These are phyloP conservation scores for Heliconius hermathena DNA, from an alignment of 1,140 invertebrate genomes.

Conservation along the genomic window DNA sequence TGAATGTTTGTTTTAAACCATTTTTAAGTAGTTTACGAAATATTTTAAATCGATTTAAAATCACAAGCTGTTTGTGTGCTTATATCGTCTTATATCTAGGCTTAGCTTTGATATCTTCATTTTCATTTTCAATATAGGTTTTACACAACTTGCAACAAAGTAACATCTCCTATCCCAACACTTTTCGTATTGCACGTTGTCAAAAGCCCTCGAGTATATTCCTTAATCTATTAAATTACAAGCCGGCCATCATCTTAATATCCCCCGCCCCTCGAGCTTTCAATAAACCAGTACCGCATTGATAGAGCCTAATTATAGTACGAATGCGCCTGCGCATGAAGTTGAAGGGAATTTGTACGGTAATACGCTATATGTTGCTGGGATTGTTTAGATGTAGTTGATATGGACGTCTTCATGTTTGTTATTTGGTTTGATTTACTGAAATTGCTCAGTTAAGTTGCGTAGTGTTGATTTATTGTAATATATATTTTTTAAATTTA, in stretches of 20 bases:
- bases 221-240: constrained; percentile 76
- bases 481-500: constrained; percentile 24
- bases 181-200: constrained; percentile 57
- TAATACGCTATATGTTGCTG: constrained; percentile 55
- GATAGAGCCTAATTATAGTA: constrained; percentile 75
- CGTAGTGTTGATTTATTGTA: background rate
- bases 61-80: background rate
- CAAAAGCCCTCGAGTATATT: constrained; percentile 64
- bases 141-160: background rate
- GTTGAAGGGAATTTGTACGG: constrained; percentile 60
- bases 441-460: constrained; percentile 10
- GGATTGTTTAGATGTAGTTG: constrained; percentile 54
- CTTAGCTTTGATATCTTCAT: background rate
- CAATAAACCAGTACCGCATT: constrained; percentile 72
- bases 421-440: constrained; percentile 25
- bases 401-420: constrained; percentile 26
- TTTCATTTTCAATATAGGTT: background rate
- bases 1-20: too few relatives aligned
- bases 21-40: too few relatives aligned
- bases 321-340: constrained; percentile 48
- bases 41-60: too few relatives aligned
- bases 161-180: constrained; percentile 53
- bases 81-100: too few relatives aligned
- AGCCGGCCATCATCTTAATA: constrained; percentile 76
- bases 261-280: constrained; percentile 72